These are phyloP conservation scores for Trachurus trachurus DNA, from an alignment of 2,797 vertebrate species.

Conservation along the genomic window DNA sequence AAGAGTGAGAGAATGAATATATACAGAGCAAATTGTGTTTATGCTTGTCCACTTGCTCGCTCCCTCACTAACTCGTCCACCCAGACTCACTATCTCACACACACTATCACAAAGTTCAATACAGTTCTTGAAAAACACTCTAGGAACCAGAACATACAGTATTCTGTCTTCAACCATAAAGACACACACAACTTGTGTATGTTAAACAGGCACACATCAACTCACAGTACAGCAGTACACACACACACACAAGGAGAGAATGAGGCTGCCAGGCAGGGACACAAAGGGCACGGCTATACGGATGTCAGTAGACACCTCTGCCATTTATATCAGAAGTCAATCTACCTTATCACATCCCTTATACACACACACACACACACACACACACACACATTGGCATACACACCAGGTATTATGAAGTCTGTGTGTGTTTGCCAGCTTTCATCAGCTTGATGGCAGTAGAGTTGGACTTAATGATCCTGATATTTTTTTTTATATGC, in stretches of 20 bases:
- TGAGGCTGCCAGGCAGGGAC: conserved; percentile 74
- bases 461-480: conserved; percentile 87
- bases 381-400: conserved; percentile 4
- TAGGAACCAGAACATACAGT: not conserved
- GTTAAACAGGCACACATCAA: conserved; percentile 9
- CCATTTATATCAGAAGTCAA: conserved; percentile 83
- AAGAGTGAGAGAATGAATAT: conserved; percentile 12
- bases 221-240: not conserved
- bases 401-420: conserved; percentile 64
- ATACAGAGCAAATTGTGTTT: conserved; percentile 12
- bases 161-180: conserved; percentile 3
- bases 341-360: conserved; percentile 82
- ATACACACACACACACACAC: conserved; percentile 44
- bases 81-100: conserved; percentile 11
- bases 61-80: conserved; percentile 11
- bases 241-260: conserved; percentile 16
- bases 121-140: conserved; percentile 10
- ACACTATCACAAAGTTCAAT: not conserved
- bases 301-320: conserved; percentile 79
- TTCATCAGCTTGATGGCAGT: conserved; percentile 86
- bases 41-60: conserved; percentile 21
- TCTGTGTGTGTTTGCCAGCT: conserved; percentile 78
- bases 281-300: conserved; percentile 75
- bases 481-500: conserved; percentile 82
- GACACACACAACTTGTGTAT: not conserved